phyloP scores from a whole-genome alignment of 1,140 invertebrate species.

The Brachionus manjavacas region DNA sequence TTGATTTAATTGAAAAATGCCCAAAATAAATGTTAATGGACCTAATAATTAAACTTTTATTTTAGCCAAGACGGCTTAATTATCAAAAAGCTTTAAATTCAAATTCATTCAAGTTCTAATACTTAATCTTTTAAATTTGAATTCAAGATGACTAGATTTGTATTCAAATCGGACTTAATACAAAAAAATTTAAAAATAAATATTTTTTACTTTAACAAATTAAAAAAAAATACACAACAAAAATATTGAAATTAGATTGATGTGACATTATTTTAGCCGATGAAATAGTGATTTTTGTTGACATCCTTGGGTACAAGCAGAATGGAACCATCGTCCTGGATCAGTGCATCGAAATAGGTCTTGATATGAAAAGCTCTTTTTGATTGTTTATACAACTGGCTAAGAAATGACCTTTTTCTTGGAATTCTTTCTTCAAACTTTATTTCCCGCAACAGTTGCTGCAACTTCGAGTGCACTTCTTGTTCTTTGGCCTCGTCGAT shows the following conservation, averaged over 20 bases:
- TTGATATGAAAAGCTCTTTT: constrained; percentile 22
- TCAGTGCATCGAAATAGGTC: constrained; percentile 32
- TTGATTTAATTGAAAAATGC: not conserved
- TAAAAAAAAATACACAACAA: not conserved
- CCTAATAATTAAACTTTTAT: too few species aligned
- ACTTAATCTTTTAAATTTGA: too few species aligned
- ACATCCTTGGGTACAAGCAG: constrained; percentile 37
- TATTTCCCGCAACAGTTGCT: not conserved
- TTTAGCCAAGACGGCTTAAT: too few species aligned
- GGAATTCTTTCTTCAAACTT: not conserved
- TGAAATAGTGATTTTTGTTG: constrained; percentile 42
- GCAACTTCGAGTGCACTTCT: not conserved
- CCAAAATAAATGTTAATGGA: too few species aligned
- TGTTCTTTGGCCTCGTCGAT: not conserved
- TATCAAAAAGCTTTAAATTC: too few species aligned
- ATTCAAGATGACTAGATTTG: not conserved
- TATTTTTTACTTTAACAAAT: not conserved
- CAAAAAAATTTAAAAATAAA: not conserved
- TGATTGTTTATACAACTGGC: not conserved
- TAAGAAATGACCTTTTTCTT: not conserved
- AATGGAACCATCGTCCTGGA: constrained; percentile 38
- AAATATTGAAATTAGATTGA: not conserved
- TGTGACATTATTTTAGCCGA: not conserved
- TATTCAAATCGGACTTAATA: not conserved
- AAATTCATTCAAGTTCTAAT: too few species aligned